These are phyloP conservation scores for Dynastes hyllus DNA, from an alignment of 2,888 invertebrate species.

Conservation along the genomic window DNA sequence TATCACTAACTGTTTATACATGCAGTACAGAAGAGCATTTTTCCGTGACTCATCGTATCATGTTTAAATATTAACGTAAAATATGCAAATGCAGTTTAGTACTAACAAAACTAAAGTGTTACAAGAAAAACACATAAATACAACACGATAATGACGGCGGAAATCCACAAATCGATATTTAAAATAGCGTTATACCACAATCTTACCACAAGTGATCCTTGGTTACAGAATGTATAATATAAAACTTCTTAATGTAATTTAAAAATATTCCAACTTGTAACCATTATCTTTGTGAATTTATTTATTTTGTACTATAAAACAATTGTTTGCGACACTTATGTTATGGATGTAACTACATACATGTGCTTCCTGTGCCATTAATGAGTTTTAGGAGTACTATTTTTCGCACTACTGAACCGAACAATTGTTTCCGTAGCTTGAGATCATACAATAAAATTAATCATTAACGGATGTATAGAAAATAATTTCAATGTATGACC, in stretches of 20 bases:
- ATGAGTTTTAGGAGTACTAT: not conserved
- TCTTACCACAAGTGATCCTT: too few relatives aligned
- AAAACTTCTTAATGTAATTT: too few relatives aligned
- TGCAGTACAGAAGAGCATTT: not conserved
- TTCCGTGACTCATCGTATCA: not conserved
- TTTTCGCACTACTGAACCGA: slow-evolving; percentile 18
- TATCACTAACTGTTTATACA: not conserved
- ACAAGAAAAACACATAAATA: not conserved
- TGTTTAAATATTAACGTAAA: not conserved
- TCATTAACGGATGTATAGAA: not conserved
- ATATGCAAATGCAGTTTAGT: not conserved
- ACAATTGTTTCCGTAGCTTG: slow-evolving; percentile 16
- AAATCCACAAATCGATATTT: not conserved
- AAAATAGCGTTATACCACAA: too few relatives aligned
- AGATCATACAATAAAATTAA: not conserved
- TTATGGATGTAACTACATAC: too few relatives aligned
- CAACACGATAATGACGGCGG: not conserved
- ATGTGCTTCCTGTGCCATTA: not conserved
- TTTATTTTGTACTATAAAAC: too few relatives aligned
- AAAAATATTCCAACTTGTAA: too few relatives aligned
- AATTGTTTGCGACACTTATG: too few relatives aligned
- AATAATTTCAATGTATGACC: too few relatives aligned
- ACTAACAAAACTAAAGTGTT: not conserved
- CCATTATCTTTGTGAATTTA: too few relatives aligned
- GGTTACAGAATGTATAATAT: too few relatives aligned